A percentile compares a stretch with the other conserved stretches of the same genome.
Evolutionary conservation across 2,888 invertebrate genomes (phyloP).

Genomic region (Cybosia mesomella): DNA sequence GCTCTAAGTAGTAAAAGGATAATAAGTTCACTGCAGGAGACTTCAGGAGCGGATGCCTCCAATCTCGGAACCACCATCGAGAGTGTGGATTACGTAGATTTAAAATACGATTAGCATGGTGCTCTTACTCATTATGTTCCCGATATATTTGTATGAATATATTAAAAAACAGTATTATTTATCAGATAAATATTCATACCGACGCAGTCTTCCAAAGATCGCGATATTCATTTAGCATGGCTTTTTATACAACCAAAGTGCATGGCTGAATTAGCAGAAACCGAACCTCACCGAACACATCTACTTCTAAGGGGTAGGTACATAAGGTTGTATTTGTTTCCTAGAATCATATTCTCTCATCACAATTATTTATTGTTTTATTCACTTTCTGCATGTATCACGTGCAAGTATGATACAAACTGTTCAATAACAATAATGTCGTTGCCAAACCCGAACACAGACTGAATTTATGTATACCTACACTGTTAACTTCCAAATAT

Average conservation of each 20-base stretch:
- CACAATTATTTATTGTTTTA: conserved; percentile 54
- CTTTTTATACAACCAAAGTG: conserved; percentile 36
- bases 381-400: conserved; percentile 44
- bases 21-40: conserved; percentile 49
- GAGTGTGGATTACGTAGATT: conserved; percentile 60
- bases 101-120: conserved; percentile 79
- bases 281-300: conserved; percentile 39
- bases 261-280: conserved; percentile 33
- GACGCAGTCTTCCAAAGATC: conserved; percentile 82
- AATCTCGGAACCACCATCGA: conserved; percentile 41
- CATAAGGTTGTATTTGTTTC: conserved; percentile 31
- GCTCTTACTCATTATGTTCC: conserved; percentile 74
- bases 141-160: conserved; percentile 65
- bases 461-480: conserved; percentile 83
- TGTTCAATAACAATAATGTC: conserved; percentile 73
- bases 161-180: conserved; percentile 77
- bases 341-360: conserved; percentile 48
- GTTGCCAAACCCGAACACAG: conserved; percentile 84
- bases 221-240: conserved; percentile 51
- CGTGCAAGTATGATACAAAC: conserved; percentile 48
- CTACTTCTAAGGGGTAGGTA: conserved; percentile 37
- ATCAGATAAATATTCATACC: conserved; percentile 70
- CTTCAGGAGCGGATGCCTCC: conserved; percentile 35
- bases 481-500: conserved; percentile 75
- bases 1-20: conserved; percentile 60